Evolutionary conservation across 2,113 vertebrate species (phyloP).

Genomic region (Spheniscus mendiculus): DNA sequence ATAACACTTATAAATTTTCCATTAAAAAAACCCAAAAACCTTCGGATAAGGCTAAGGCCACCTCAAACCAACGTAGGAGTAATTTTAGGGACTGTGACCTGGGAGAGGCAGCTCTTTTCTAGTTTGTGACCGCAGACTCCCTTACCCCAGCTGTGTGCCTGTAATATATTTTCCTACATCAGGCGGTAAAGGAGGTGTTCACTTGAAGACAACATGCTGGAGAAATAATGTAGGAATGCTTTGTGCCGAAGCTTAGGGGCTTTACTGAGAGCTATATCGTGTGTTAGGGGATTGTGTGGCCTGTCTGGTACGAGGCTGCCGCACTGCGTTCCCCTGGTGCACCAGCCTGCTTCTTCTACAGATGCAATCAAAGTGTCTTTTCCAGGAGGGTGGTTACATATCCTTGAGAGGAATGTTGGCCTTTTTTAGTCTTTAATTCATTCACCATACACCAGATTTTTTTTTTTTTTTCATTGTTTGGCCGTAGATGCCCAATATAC

Average conservation of each 20-base stretch:
- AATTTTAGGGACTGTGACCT: background rate
- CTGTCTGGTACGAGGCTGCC: background rate
- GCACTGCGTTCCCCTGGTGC: rapidly evolving
- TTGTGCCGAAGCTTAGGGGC: background rate
- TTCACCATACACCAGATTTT: background rate
- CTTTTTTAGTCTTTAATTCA: background rate
- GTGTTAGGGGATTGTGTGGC: background rate
- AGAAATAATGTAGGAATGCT: background rate
- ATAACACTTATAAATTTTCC: background rate
- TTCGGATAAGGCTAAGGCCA: background rate
- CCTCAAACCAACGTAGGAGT: background rate
- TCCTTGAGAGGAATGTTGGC: background rate
- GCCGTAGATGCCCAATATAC: background rate
- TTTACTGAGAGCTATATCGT: rapidly evolving
- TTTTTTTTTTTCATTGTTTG: background rate
- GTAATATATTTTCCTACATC: background rate
- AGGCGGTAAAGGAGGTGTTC: background rate
- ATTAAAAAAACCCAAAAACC: background rate
- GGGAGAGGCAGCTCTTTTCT: background rate
- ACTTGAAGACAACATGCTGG: background rate
- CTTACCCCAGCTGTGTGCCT: background rate
- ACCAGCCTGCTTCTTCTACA: background rate
- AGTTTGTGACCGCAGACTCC: background rate
- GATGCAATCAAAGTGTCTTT: background rate
- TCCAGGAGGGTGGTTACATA: background rate